Evolutionary conservation across 2,888 invertebrate genomes (phyloP), one percentile per base, ranked within the genome.

Genomic region (Xestia sexstrigata): DNA sequence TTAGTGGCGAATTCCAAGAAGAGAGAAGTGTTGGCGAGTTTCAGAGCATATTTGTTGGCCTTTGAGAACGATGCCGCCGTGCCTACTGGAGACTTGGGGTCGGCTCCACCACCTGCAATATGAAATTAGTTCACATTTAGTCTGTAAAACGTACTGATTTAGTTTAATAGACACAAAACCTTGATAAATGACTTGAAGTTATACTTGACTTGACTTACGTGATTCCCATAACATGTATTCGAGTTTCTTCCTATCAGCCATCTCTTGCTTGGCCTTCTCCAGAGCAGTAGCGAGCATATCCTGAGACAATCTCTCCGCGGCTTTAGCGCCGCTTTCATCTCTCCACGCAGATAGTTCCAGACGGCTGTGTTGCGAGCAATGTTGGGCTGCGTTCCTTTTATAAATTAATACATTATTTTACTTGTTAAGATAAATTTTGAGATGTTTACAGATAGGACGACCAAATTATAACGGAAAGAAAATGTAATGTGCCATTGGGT

Each of bases 21-120:
- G 17, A 99, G 97, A 0, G 99, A 99, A 0, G 98, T 98, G 90
- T 99, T 99, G 17, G 99, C 98, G 45, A 99, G 94, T 79, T 98
- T 97, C 15, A 99, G 93, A 0, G 99, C 98, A 89, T 98, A 98
- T 91, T 97, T 97, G 93, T 98, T 99, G 42, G 99, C 99, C 91
- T 99, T 99, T 76, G 98, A 98, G 95, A 99, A 99, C 0, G 99
- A 98, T 1, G 99, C 99, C 1, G 99, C 99, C 0, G 98, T 98
- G 6, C 99, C 99, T 23, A 98, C 97, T 0, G 99, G 98, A 0
- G 99, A 98, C 90, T 98, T 98, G 0, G 99, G 98, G 92, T 99
- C 99, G 0, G 98, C 98, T 87, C 98, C 98, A 82, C 98, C 98
- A 92, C 97, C 98, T 98, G 78, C 11, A 69, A 70, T 35, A 74